A percentile compares a stretch with the other conserved stretches of the same genome.
Evolutionary conservation across 1,140 invertebrate species (phyloP).

Genomic region (Drosophila suzukii): DNA sequence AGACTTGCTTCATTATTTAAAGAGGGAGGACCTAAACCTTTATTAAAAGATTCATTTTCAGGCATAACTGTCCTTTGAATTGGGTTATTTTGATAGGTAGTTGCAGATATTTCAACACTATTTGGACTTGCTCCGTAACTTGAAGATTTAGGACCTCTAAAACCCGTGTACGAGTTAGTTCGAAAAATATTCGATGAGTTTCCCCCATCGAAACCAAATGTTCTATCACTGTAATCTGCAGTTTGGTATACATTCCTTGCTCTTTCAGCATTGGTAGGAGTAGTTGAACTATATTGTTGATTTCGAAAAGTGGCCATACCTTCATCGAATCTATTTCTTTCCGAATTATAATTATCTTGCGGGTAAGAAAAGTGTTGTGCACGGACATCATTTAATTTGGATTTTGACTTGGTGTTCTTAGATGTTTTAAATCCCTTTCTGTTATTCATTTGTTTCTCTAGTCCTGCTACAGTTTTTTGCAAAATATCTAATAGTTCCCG

Average conservation of each 20-base stretch:
- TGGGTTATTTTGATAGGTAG: not conserved
- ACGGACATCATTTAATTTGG: not conserved
- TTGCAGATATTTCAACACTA: not conserved
- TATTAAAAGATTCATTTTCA: not conserved
- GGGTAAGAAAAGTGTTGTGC: not conserved
- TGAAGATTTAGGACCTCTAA: no score
- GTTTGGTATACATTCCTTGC: not conserved
- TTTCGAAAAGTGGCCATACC: not conserved
- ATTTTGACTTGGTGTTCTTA: not conserved
- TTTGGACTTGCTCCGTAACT: not conserved
- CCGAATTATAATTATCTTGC: no score
- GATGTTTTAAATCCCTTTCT: not conserved
- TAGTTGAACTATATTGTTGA: not conserved
- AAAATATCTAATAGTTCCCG: constrained; percentile 37
- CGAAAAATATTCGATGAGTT: not conserved
- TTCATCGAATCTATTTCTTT: not conserved
- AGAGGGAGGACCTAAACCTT: not conserved
- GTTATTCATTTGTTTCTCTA: constrained; percentile 34
- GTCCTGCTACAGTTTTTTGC: constrained; percentile 34
- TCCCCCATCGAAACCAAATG: not conserved
- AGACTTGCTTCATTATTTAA: not conserved
- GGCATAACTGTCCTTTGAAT: not conserved
- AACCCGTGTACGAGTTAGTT: not conserved
- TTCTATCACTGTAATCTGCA: not conserved
- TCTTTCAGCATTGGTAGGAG: not conserved